These are phyloP conservation scores for Euschistus heros DNA, from an alignment of 1,140 invertebrate species.

Conservation along the genomic window DNA sequence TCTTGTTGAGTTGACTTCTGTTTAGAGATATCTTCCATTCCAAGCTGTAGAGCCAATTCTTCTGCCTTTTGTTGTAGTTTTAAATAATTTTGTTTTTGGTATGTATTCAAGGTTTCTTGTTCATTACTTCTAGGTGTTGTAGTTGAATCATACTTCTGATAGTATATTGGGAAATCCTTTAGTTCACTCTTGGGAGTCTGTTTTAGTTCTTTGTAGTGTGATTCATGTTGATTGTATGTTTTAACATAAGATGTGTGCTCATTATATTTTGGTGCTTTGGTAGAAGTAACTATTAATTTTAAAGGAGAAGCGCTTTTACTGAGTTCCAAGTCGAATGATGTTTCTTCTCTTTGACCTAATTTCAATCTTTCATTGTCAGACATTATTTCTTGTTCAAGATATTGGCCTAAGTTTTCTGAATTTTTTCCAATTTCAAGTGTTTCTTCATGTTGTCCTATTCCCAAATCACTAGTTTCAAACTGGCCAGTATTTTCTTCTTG, in stretches of 20 bases:
- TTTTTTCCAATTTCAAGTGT: constrained; percentile 31
- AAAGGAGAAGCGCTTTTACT: not conserved
- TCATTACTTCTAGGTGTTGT: not conserved
- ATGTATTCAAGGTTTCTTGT: not conserved
- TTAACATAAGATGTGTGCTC: not conserved
- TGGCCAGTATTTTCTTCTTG: constrained; percentile 19
- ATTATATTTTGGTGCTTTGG: not conserved
- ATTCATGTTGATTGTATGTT: no score
- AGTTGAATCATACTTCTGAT: no score
- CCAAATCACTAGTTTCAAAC: constrained; percentile 11
- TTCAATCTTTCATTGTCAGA: not conserved
- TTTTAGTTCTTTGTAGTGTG: no score
- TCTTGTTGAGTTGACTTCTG: not conserved
- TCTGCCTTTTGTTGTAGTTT: constrained; percentile 2
- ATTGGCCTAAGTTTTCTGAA: constrained; percentile 31
- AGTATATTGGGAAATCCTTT: no score
- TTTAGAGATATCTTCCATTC: not conserved
- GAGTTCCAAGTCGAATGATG: not conserved
- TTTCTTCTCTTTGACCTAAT: constrained; percentile 3
- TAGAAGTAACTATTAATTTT: not conserved
- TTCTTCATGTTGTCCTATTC: constrained; percentile 32
- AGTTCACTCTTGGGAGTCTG: no score
- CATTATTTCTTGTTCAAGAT: constrained; percentile 22
- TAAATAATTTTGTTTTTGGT: not conserved
- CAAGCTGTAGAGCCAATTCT: not conserved